Evolutionary conservation across 2,113 vertebrate species (phyloP).

Genomic region (Sciurus niger): DNA sequence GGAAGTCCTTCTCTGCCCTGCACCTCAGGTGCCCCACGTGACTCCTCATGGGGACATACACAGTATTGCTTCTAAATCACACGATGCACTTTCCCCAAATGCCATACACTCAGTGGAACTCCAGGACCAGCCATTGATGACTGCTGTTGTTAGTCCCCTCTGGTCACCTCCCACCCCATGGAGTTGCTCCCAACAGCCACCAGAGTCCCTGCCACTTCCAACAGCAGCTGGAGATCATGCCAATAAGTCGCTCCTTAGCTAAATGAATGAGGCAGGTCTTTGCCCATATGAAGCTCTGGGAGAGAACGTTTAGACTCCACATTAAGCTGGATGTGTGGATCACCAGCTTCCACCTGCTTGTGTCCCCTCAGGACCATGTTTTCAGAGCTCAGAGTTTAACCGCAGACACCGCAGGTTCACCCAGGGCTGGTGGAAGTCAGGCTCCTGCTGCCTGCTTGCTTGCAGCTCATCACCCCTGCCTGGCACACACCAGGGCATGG

Average conservation of each 20-base stretch:
- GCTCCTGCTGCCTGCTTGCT: not conserved
- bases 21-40: not conserved
- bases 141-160: rapidly evolving
- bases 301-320: constrained; percentile 87
- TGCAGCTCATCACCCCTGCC: too few species aligned
- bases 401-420: constrained; percentile 60
- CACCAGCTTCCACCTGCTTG: constrained; percentile 85
- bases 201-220: rapidly evolving
- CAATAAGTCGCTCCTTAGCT: too few species aligned
- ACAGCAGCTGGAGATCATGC: too few species aligned
- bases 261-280: too few species aligned
- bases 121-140: not conserved
- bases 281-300: too few species aligned
- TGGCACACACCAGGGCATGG: not conserved
- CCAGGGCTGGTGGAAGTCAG: constrained; percentile 79
- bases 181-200: not conserved
- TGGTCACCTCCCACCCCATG: too few species aligned
- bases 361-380: too few species aligned
- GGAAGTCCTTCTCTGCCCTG: not conserved
- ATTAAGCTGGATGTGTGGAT: constrained; percentile 87
- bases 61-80: not conserved
- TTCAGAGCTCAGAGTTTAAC: constrained; percentile 87
- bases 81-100: too few species aligned
- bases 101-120: too few species aligned
- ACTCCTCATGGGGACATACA: too few species aligned